Percentiles rank a stretch among this genome's conserved stretches.
Conservation (phyloP, 2,113 vertebrate species). For the Xenopus laevis region DNA sequence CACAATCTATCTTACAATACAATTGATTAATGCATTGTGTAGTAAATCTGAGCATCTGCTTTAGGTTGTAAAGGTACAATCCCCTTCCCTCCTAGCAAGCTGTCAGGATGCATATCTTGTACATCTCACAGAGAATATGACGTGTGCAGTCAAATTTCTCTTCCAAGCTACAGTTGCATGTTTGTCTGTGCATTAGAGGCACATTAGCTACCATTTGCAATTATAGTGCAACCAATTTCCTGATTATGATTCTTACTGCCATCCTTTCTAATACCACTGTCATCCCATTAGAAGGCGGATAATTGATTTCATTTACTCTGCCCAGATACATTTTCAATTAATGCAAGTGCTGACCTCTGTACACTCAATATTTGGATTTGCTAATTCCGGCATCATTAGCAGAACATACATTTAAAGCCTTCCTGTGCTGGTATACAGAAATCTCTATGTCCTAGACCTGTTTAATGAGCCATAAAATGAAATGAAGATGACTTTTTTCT, state of each 20-base stretch:
- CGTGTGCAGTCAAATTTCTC: slow-evolving; percentile 4
- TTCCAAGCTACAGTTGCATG: slow-evolving; percentile 3
- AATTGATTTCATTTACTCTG: slow-evolving; percentile 69
- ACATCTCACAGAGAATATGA: not conserved
- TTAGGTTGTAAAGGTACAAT: slow-evolving; percentile 9
- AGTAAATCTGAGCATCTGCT: slow-evolving; percentile 23
- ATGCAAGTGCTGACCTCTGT: slow-evolving; percentile 69
- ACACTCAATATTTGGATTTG: slow-evolving; percentile 69
- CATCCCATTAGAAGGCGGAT: slow-evolving; percentile 53
- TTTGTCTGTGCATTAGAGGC: not conserved
- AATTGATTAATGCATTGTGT: slow-evolving; percentile 8
- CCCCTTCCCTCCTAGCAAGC: not conserved
- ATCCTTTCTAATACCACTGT: slow-evolving; percentile 39
- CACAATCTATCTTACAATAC: slow-evolving; percentile 9
- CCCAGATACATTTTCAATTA: slow-evolving; percentile 73
- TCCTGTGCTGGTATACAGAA: slow-evolving; percentile 63
- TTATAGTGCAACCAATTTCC: slow-evolving; percentile 35
- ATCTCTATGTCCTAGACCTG: slow-evolving; percentile 68
- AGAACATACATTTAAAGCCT: slow-evolving; percentile 54
- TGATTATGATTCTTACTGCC: slow-evolving; percentile 38
- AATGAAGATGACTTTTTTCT: slow-evolving; percentile 66
- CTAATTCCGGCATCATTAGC: slow-evolving; percentile 74
- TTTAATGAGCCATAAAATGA: slow-evolving; percentile 79
- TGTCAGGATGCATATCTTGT: not conserved
- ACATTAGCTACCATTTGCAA: slow-evolving; percentile 30